Evolutionary conservation across 2,113 vertebrate species (phyloP), one percentile per base, ranked within the genome.

Genomic region (Sprattus sprattus): DNA sequence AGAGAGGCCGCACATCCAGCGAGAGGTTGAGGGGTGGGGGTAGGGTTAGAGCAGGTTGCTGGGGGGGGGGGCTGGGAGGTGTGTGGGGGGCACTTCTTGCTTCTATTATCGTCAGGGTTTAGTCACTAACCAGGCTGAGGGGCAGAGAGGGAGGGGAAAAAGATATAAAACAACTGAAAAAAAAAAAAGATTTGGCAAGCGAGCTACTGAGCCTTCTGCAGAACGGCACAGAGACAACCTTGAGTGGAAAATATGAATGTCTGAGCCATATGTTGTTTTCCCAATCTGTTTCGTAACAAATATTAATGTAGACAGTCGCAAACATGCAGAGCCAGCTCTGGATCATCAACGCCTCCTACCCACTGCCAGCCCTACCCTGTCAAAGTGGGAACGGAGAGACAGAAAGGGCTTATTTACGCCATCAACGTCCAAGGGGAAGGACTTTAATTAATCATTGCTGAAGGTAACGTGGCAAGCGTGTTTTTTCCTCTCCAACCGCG

Each of bases 221-320:
- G 85, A 16, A 86, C 82, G 84, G 45, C 83, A 81, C 57, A 83
- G 45, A 84, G n/a, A 60, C 88, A 90, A 90, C 87, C 87, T 90
- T 90, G 88, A 90, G 89, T 89, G 91, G 90, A 91, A 92, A 93
- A 90, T 86, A 85, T 45, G 89, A 92, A 92, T 89, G 89, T 89
- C 91, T 90, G 64, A 86, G 86, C 93, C 94, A 94, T 95, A 95
- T 95, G 95, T 86, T 90, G 91, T 91, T 94, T 91, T 86, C 91
- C 90, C 89, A 90, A 89, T 89, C 88, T 88, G 91, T 83, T 81
- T 89, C 88, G 90, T 88, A 92, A 93, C 92, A 92, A 90, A 94
- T 93, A 94, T 93, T 90, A 88, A 90, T 89, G 86, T 88, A 85
- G 93, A 94, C 94, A 93, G 92, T 93, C 89, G 90, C 85, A 91